These are phyloP conservation scores for Homarus americanus DNA, from an alignment of 1,140 invertebrate genomes.

Conservation along the genomic window DNA sequence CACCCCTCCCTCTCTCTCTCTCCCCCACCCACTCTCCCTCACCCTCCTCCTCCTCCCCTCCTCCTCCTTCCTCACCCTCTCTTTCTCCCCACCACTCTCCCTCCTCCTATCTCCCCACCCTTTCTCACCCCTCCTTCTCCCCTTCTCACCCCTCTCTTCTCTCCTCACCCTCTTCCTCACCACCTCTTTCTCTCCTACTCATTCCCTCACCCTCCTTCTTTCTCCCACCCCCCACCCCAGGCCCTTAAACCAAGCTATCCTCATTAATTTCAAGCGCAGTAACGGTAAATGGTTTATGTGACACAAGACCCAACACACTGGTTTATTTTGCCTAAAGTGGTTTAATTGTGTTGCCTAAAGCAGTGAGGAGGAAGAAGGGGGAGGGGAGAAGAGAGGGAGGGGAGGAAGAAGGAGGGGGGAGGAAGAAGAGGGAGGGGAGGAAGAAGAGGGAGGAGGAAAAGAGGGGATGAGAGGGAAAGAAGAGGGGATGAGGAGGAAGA, in stretches of 20 bases:
- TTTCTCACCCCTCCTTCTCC: too few species aligned
- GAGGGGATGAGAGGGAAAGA: not conserved
- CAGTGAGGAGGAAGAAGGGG: not conserved
- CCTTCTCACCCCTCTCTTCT: conserved; percentile 1
- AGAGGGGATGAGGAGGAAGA: not conserved
- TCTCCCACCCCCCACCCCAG: not conserved
- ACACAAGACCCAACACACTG: too few species aligned
- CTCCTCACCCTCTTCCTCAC: not conserved
- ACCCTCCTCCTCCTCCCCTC: not conserved
- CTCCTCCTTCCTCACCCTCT: not conserved
- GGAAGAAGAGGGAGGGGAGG: not conserved
- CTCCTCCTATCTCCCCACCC: not conserved
- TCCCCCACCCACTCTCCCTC: conserved; percentile 12
- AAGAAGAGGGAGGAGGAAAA: not conserved
- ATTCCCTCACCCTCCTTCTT: not conserved
- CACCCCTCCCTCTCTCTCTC: conserved; percentile 23
- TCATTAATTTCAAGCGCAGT: not conserved
- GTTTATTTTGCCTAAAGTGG: not conserved
- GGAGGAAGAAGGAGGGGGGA: not conserved
- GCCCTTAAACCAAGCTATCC: not conserved
- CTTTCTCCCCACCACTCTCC: not conserved
- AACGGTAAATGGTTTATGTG: not conserved
- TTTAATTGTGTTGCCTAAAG: not conserved
- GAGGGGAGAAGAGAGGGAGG: not conserved
- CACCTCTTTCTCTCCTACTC: not conserved